These are phyloP conservation scores for Siniperca chuatsi DNA, from an alignment of 2,113 vertebrate species.

Conservation along the genomic window DNA sequence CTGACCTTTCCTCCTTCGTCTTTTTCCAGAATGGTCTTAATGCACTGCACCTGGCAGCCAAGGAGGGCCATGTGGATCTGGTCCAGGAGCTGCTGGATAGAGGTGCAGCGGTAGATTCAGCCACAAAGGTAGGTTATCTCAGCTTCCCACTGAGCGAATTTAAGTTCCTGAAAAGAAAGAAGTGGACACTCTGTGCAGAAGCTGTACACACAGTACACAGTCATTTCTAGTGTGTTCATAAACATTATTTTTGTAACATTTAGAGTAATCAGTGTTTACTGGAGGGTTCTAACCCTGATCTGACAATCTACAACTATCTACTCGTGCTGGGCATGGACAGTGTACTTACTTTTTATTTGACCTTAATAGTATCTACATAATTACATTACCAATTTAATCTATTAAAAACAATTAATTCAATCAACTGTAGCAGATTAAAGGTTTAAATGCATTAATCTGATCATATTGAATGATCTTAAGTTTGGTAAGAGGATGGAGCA, in stretches of 20 bases:
- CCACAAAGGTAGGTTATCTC: conserved; percentile 90
- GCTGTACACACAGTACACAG: neutral
- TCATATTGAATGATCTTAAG: no score
- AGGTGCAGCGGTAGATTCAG: conserved; percentile 92
- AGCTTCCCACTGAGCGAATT: neutral
- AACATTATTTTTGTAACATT: neutral
- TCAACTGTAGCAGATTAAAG: no score
- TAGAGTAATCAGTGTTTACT: neutral
- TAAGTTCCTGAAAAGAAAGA: neutral
- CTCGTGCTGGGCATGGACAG: neutral
- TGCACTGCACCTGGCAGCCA: conserved; percentile 96
- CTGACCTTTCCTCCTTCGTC: conserved; percentile 27
- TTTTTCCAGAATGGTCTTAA: conserved; percentile 96
- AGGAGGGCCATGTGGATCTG: conserved; percentile 96
- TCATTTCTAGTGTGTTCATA: neutral
- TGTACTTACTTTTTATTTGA: no score
- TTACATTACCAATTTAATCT: no score
- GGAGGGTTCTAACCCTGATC: neutral
- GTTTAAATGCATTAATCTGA: no score
- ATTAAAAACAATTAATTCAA: no score
- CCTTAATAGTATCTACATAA: no score
- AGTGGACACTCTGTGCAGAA: neutral
- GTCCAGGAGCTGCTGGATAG: conserved; percentile 96
- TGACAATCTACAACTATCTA: neutral
- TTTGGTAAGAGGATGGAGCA: no score